A percentile compares a stretch with the other conserved stretches of the same genome.
Conservation (phyloP, 2,113 vertebrate species). For the Oreochromis spilurus region DNA sequence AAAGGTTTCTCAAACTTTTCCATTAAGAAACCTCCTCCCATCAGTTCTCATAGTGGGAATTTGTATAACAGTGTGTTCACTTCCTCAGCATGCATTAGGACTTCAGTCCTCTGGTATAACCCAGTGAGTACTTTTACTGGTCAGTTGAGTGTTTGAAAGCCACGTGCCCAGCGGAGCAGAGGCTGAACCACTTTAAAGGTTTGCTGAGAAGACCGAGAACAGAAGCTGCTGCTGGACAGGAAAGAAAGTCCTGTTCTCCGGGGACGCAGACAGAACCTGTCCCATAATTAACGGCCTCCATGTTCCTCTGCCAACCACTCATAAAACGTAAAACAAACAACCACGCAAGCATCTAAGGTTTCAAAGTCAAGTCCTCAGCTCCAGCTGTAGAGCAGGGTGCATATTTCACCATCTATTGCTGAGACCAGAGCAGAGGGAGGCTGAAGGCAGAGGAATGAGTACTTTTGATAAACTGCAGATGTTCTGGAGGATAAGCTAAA, state of each 20-base stretch:
- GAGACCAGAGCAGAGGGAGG: constrained; percentile 72
- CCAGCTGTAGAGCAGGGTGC: constrained; percentile 79
- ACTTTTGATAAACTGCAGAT: constrained; percentile 84
- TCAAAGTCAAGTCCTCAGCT: constrained; percentile 79
- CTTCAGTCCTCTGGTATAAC: background rate
- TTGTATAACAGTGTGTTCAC: background rate
- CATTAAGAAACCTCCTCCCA: background rate
- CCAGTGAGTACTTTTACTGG: background rate
- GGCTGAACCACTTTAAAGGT: constrained; percentile 7
- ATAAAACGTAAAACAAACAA: constrained; percentile 68
- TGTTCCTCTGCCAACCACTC: constrained; percentile 61
- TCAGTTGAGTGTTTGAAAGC: background rate
- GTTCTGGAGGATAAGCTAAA: constrained; percentile 71
- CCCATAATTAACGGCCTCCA: constrained; percentile 66
- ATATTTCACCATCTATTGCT: constrained; percentile 66
- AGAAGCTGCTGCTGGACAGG: background rate
- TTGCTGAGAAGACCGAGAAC: background rate
- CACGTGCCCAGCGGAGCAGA: background rate
- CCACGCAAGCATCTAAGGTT: constrained; percentile 73
- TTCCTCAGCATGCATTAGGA: background rate
- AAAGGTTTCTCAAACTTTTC: background rate
- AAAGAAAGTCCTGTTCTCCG: constrained; percentile 20
- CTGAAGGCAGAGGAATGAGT: constrained; percentile 57
- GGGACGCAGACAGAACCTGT: constrained; percentile 12
- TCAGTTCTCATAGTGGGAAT: background rate